These are phyloP conservation scores for Sinhomidia bicolor DNA, from an alignment of 2,888 invertebrate genomes.

Conservation along the genomic window DNA sequence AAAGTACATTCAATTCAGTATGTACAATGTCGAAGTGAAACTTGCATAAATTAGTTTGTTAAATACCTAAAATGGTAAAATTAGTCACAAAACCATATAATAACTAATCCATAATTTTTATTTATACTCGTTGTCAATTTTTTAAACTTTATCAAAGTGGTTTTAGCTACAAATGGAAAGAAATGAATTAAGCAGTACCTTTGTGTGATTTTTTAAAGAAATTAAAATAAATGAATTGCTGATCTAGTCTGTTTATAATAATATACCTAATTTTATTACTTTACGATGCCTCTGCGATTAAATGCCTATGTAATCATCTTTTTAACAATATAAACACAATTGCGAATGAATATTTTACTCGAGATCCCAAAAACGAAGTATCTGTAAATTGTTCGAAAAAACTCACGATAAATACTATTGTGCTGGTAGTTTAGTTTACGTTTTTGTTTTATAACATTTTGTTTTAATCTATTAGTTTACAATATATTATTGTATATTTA, in stretches of 20 bases:
- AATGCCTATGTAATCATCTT: too few species aligned
- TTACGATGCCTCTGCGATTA: too few species aligned
- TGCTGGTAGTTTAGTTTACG: too few species aligned
- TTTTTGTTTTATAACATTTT: too few species aligned
- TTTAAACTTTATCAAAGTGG: neutral
- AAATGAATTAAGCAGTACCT: slow-evolving; percentile 31
- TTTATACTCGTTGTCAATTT: neutral
- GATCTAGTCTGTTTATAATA: slow-evolving; percentile 61
- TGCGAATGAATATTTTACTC: too few species aligned
- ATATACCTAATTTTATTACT: too few species aligned
- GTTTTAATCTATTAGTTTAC: too few species aligned
- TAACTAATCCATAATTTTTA: slow-evolving; percentile 21
- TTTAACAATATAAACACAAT: too few species aligned
- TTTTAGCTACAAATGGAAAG: neutral
- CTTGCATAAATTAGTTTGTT: neutral
- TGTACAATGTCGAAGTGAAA: neutral
- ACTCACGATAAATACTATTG: too few species aligned
- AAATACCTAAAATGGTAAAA: neutral
- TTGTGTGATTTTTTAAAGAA: slow-evolving; percentile 58
- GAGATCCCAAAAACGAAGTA: too few species aligned
- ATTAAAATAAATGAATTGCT: slow-evolving; percentile 55
- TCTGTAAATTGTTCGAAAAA: too few species aligned
- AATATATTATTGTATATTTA: too few species aligned
- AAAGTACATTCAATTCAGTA: neutral
- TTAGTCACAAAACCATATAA: slow-evolving; percentile 10